Conservation (phyloP, 2,888 invertebrate genomes). For the Macroteleia sp. region DNA sequence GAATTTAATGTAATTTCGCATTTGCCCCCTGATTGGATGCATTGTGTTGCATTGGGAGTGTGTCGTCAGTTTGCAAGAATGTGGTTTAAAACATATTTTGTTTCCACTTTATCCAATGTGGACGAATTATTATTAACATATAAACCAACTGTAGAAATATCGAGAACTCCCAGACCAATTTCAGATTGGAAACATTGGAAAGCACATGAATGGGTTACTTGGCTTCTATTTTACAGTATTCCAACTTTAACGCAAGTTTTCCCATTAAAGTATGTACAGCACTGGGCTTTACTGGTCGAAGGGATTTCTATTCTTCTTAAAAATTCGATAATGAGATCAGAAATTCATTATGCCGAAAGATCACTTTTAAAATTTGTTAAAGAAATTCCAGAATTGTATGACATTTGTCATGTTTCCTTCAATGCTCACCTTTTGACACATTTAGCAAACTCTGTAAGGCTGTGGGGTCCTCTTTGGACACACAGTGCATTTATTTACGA, state of each 20-base stretch:
- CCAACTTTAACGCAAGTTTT: conserved; percentile 33
- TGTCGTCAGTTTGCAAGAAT: conserved; percentile 46
- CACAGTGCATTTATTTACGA: conserved; percentile 60
- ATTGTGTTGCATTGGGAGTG: conserved; percentile 41
- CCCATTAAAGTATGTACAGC: conserved; percentile 22
- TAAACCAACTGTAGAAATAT: conserved; percentile 25
- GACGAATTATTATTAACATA: conserved; percentile 21
- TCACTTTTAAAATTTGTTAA: conserved; percentile 26
- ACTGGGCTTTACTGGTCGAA: conserved; percentile 35
- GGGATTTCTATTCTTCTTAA: no score
- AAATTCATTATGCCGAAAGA: conserved; percentile 14
- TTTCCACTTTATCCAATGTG: conserved; percentile 3
- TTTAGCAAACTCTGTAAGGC: neutral
- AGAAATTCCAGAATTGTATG: conserved; percentile 31
- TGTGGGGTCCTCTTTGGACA: conserved; percentile 36
- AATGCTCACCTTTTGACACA: conserved; percentile 30
- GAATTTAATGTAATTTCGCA: conserved; percentile 33
- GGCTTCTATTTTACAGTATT: conserved; percentile 42
- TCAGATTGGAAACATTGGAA: conserved; percentile 38
- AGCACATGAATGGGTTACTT: conserved; percentile 43
- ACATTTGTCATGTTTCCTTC: conserved; percentile 1
- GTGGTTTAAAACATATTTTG: conserved; percentile 26
- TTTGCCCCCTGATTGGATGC: conserved; percentile 55
- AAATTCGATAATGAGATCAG: no score
- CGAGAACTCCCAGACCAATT: conserved; percentile 41